Base-by-base conservation (phyloP, 2,888 invertebrate species). In the Drosophila sordidula region DNA sequence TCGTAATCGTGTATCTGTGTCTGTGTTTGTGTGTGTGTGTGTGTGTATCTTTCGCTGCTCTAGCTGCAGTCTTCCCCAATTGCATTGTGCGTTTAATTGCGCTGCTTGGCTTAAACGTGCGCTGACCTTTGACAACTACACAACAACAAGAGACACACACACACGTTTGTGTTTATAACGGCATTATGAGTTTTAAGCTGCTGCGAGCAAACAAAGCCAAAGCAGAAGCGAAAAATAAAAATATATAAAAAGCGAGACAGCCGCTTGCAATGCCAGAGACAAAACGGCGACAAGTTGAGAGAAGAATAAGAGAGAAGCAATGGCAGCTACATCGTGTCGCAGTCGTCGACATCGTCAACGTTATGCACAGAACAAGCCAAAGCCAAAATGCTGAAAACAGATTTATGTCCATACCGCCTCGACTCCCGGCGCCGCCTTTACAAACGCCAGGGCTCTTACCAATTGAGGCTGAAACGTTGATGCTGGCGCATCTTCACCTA, bases 151-250 rank as follows among this genome's bases (percentile, higher is more conserved):
- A 71, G 25, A 64, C 61, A 68, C 34, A 46, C 41, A 63, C 42
- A 68, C 57, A 69, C 34, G 78, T 63, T 78, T 78, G 72, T 74
- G 76, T 65, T 86, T 78, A 75, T 87, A 85, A 85, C 80, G 81
- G 87, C 78, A 87, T 85, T 85, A 84, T 85, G 85, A 84, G 85
- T 83, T 83, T 86, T 86, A 80, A 83, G 87, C 87, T 75, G 73
- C 63, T 69, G 62, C 58, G 51, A 62, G 58, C 75, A 79, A 73
- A 81, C 75, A 84, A 71, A 73, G 70, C 65, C 47, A 61, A 78
- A 69, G 57, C 18, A 66, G 45, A 64, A 64, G 44, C 18, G 39
- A 58, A 51, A 61, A 62, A 57, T 34, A 51, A 64, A 65, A 72
- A 71, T 51, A 52, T 16, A 47, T 18, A 47, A 49, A 49, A 56